Conservation (phyloP, 2,888 invertebrate species). For the Microplitis deprimator region DNA sequence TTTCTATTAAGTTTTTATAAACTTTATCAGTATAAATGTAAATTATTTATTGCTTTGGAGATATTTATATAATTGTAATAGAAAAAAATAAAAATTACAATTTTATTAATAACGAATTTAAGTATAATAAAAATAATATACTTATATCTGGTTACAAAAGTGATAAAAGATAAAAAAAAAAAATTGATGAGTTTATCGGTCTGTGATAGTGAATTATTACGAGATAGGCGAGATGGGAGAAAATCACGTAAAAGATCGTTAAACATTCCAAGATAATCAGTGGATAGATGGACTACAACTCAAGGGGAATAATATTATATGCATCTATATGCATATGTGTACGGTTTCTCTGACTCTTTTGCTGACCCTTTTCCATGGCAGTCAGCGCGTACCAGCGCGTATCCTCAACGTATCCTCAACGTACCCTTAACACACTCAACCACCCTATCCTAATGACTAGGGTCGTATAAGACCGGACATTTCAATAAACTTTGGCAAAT, state of each 20-base stretch:
- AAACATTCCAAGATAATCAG: slow-evolving; percentile 60
- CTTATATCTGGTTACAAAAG: no score
- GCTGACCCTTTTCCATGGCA: slow-evolving; percentile 12
- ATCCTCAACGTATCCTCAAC: slow-evolving; percentile 44
- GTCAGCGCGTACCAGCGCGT: slow-evolving; percentile 46
- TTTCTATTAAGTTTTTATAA: no score
- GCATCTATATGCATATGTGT: neutral
- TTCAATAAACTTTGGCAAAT: slow-evolving; percentile 67
- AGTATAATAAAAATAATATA: no score
- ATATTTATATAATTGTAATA: no score
- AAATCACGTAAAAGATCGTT: slow-evolving; percentile 65
- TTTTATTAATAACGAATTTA: no score
- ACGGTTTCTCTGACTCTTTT: neutral
- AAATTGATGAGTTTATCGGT: slow-evolving; percentile 12
- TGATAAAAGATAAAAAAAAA: neutral
- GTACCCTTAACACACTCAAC: no score
- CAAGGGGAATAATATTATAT: neutral
- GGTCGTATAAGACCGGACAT: slow-evolving; percentile 66
- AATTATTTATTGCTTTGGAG: no score
- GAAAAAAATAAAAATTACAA: no score
- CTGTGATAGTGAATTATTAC: slow-evolving; percentile 49
- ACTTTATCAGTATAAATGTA: no score
- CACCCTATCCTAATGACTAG: slow-evolving; percentile 55
- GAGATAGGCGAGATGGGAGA: slow-evolving; percentile 47
- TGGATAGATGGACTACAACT: neutral